Evolutionary conservation across 1,140 invertebrate species (phyloP).

Genomic region (Diabrotica virgifera): DNA sequence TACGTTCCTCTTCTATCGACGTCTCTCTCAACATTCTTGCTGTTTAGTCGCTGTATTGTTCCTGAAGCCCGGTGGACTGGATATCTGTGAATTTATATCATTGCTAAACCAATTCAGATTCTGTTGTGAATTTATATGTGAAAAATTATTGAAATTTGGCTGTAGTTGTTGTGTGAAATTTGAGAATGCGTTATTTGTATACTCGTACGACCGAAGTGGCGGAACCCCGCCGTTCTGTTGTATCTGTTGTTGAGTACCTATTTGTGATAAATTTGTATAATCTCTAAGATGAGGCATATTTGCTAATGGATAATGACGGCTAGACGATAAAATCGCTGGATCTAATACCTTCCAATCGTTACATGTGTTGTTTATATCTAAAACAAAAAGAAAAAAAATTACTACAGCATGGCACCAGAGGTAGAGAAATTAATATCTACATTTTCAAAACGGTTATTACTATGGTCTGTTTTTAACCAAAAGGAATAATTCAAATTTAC

Average conservation of each 20-base stretch:
- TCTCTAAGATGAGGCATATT: constrained; percentile 36
- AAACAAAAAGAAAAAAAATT: neutral
- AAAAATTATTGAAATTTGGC: constrained; percentile 36
- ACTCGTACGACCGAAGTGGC: constrained; percentile 39
- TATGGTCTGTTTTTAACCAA: no score
- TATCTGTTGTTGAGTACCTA: constrained; percentile 38
- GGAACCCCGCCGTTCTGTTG: constrained; percentile 30
- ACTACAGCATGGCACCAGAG: no score
- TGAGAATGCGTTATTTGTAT: constrained; percentile 36
- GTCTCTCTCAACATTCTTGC: constrained; percentile 43
- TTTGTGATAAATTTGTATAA: constrained; percentile 19
- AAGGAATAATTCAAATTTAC: no score
- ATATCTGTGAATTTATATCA: constrained; percentile 44
- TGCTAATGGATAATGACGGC: constrained; percentile 54
- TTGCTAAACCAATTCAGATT: constrained; percentile 41
- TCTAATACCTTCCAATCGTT: constrained; percentile 81
- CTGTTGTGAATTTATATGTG: constrained; percentile 31
- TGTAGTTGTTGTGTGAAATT: constrained; percentile 40
- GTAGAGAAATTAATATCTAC: no score
- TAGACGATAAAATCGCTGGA: constrained; percentile 79
- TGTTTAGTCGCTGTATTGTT: constrained; percentile 43
- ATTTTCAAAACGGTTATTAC: no score
- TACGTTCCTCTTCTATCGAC: constrained; percentile 14
- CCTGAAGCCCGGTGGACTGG: constrained; percentile 47
- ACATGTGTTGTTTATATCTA: constrained; percentile 56